phyloP scores from a whole-genome alignment of 2,113 vertebrate genomes.

The Erythrocercus mccallii region DNA sequence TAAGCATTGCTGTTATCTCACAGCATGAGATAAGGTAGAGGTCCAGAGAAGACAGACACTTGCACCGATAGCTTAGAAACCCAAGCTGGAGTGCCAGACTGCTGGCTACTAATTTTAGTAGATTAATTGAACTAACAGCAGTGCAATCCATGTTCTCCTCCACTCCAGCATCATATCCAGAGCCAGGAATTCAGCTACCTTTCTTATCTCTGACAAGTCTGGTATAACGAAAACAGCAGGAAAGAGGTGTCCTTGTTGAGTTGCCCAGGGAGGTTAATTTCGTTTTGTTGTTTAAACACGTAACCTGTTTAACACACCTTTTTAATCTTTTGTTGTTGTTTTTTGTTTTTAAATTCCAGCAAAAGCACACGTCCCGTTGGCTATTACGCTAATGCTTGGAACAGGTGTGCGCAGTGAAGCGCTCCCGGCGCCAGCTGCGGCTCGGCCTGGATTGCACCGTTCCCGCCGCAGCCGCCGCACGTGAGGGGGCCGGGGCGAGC shows the following conservation, averaged over 20 bases:
- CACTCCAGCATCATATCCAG: accelerated
- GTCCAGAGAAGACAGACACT: background rate
- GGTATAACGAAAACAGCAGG: accelerated
- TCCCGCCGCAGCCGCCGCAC: too few species aligned
- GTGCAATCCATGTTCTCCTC: background rate
- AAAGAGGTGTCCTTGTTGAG: background rate
- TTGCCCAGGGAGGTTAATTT: background rate
- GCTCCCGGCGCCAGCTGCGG: accelerated
- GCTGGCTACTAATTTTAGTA: background rate
- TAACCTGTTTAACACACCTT: background rate
- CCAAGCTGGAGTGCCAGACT: accelerated
- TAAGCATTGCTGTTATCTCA: background rate
- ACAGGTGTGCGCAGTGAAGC: accelerated
- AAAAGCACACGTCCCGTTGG: accelerated
- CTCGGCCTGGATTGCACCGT: too few species aligned
- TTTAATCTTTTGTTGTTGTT: background rate
- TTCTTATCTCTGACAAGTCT: background rate
- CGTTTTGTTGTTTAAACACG: background rate
- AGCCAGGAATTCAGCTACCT: background rate
- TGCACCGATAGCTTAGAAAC: background rate
- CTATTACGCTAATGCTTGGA: accelerated
- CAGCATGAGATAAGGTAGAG: background rate
- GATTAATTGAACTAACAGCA: background rate
- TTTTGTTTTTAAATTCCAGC: background rate
- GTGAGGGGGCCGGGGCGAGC: too few species aligned